phyloP scores from a whole-genome alignment of 2,797 vertebrate genomes.

The Danio kyathit region DNA sequence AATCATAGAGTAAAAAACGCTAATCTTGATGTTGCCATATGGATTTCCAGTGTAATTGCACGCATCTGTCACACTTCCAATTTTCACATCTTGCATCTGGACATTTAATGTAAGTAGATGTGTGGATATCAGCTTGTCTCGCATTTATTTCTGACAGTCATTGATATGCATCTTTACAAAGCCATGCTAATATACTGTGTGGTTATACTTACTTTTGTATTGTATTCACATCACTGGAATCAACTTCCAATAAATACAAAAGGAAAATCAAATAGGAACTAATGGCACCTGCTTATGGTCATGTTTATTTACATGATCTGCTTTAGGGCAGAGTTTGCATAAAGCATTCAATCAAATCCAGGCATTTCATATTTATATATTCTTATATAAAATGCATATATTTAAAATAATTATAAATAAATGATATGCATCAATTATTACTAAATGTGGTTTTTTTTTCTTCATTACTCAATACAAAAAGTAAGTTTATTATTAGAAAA shows the following conservation, averaged over 20 bases:
- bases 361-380: not conserved
- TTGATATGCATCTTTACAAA: not conserved
- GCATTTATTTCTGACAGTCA: not conserved
- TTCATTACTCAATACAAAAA: too few species aligned
- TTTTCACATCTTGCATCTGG: constrained; percentile 19
- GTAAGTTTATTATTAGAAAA: too few species aligned
- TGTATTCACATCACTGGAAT: not conserved
- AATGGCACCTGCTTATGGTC: not conserved
- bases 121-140: constrained; percentile 1
- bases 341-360: not conserved
- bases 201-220: not conserved
- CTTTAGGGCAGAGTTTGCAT: not conserved
- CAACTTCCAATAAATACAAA: not conserved
- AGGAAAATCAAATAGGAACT: not conserved
- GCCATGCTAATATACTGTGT: not conserved
- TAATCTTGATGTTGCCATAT: constrained; percentile 1
- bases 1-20: not conserved
- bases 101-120: constrained; percentile 15
- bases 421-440: too few species aligned
- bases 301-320: not conserved
- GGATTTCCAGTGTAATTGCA: not conserved
- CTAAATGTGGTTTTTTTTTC: too few species aligned
- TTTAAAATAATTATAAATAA: too few species aligned
- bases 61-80: constrained; percentile 18
- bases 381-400: not conserved